Conservation (phyloP, 2,113 vertebrate genomes). For the Haliaeetus leucogaster region DNA sequence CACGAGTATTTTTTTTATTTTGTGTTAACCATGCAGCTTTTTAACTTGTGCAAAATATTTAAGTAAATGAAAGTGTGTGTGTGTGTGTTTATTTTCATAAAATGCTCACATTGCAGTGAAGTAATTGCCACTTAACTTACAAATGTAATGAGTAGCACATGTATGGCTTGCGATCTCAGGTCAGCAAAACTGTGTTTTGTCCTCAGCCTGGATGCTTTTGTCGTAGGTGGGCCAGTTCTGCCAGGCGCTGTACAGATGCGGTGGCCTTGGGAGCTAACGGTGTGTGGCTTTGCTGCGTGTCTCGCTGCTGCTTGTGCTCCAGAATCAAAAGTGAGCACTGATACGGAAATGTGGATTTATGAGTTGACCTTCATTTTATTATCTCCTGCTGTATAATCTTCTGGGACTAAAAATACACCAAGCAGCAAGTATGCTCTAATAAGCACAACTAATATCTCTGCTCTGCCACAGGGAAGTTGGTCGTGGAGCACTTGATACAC, state of each 20-base stretch:
- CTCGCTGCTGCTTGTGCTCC: background rate
- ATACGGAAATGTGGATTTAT: background rate
- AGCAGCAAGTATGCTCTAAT: background rate
- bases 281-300: background rate
- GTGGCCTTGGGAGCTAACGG: background rate
- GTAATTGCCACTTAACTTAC: background rate
- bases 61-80: background rate
- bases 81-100: background rate
- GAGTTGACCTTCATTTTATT: conserved; percentile 38
- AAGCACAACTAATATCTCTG: background rate
- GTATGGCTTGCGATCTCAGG: accelerated
- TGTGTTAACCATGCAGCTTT: background rate
- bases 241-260: accelerated
- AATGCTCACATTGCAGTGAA: background rate
- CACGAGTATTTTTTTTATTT: background rate
- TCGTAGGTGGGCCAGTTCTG: background rate
- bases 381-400: background rate
- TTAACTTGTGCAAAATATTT: background rate
- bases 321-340: background rate
- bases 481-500: background rate
- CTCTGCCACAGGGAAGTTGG: background rate
- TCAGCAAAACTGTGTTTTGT: background rate
- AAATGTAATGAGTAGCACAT: background rate
- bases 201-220: accelerated
- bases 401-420: background rate